Evolutionary conservation across 1,140 invertebrate species (phyloP), one percentile per base, ranked within the genome.

Genomic region (Dinoponera quadriceps): DNA sequence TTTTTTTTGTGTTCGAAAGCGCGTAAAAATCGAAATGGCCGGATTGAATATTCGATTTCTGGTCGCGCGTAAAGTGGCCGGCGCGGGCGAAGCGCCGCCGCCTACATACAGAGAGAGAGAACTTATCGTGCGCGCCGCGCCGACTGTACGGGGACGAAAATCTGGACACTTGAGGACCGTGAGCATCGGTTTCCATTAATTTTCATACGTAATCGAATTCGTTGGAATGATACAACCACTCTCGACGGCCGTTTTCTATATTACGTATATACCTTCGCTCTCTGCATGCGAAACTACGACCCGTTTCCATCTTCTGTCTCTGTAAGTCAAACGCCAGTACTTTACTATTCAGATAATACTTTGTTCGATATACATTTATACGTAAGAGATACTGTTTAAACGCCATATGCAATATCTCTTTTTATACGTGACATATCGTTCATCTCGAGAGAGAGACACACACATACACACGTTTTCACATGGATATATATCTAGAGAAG

Each of bases 281-380:
- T 90, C 87, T 92, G 91, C 92, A 93, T 93, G 92, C 83, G 83
- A 90, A 5, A 87, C 60, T 83, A 73, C 73, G 72, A 87, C 82
- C 82, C 69, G 57, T 86, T 86, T 88, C 78, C 85, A 89, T 86
- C 85, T 90, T 90, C 69, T 87, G 88, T 90, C 84, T 89, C 72
- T 78, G 78, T 88, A 88, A 88, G 68, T 87, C 71, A 57, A 85
- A 55, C 48, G 75, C 38, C 68, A 83, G 68, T 88, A 85, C 71
- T 85, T 33, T 87, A 20, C 54, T 72, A 72, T 72, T 83, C 25
- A 84, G 51, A 74, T 82, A 72, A 60, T 85, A 78, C 68, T 84
- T 66, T 69, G 86, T 27, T 89, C 85, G 85, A 81, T 88, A 86
- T 44, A 33, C 33, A 44, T 44, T 44, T 9, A 55, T 54, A 85